Evolutionary conservation across 2,888 invertebrate genomes (phyloP), one percentile per base, ranked within the genome.

Genomic region (Perithous albicinctus): DNA sequence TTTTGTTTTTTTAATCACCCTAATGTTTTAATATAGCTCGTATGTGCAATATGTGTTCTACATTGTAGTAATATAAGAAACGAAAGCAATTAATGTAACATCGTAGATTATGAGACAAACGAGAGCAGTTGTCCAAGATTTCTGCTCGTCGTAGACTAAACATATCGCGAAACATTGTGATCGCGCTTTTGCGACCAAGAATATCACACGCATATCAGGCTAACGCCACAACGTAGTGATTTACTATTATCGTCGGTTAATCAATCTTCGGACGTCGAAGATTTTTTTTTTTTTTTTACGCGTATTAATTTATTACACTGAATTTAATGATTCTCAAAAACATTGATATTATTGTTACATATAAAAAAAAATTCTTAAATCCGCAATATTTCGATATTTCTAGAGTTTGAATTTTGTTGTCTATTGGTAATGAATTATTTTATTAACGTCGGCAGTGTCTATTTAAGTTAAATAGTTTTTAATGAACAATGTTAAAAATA

Each of bases 171-270:
- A 67, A 76, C 12, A 75, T 87, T 89, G 89, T 89, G 89, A 89
- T 90, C 88, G 88, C 89, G 85, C 78, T 83, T 84, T 86, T 86
- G 88, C 90, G 89, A 87, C 91, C 90, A 89, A 87, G 90, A 92
- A 91, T 91, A 90, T 90, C 88, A 88, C 86, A 83, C 85, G 84
- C 91, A 91, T 91, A 91, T 91, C 91, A 91, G 87, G 88, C 88
- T 84, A 87, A 85, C 86, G 78, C 76, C 76, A 43, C 69, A 78
- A 66, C 23, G 35, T 75, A 78, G 72, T 75, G 66, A 72, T 75
- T 43, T 64, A 66, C 4, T 3, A 41, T 56, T n/a, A 32, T 46
- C 35, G 46, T 69, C 63, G 29, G 26, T 18, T 41, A 15, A 70
- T 48, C 8, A 70, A 15, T 32, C 32, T 54, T 46, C 48, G 72